Percentiles rank a stretch among this genome's conserved stretches.
phyloP scores from a whole-genome alignment of 2,888 invertebrate genomes.

The Apamea epomidion region DNA sequence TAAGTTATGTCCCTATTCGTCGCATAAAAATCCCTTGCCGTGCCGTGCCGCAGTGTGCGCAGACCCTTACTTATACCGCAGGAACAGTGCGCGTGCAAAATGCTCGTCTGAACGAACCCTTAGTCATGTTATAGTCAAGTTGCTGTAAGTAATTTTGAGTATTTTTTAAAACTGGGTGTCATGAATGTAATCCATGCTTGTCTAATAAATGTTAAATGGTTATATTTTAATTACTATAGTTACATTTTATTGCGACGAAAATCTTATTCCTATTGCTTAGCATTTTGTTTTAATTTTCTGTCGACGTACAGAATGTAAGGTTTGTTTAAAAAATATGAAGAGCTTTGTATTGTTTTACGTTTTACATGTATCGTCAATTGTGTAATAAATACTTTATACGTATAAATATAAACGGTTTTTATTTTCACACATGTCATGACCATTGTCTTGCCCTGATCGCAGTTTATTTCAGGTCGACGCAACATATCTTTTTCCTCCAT shows the following conservation, averaged over 20 bases:
- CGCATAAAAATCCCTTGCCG: background rate
- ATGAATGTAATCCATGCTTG: slow-evolving; percentile 58
- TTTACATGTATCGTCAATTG: slow-evolving; percentile 61
- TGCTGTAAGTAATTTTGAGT: slow-evolving; percentile 59
- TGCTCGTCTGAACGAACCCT: slow-evolving; percentile 28
- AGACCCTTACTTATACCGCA: background rate
- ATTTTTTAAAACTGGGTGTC: slow-evolving; percentile 53
- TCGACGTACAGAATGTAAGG: slow-evolving; percentile 4
- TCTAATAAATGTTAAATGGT: slow-evolving; percentile 48
- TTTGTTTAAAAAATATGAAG: slow-evolving; percentile 29
- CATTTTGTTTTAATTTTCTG: slow-evolving; percentile 26
- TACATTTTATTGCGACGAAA: slow-evolving; percentile 24
- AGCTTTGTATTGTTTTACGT: slow-evolving; percentile 62
- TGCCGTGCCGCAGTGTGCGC: background rate
- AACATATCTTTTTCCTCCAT: background rate
- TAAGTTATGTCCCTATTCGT: background rate
- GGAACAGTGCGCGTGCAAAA: background rate
- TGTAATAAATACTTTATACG: slow-evolving; percentile 63
- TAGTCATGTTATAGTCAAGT: slow-evolving; percentile 59
- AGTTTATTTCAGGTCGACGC: background rate
- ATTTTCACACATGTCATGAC: background rate
- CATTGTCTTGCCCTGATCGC: background rate
- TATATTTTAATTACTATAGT: slow-evolving; percentile 47
- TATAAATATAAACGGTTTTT: slow-evolving; percentile 27
- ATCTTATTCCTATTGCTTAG: slow-evolving; percentile 48